Evolutionary conservation across 1,140 invertebrate genomes (phyloP), one percentile per base, ranked within the genome.

Genomic region (Drosophila auraria): DNA sequence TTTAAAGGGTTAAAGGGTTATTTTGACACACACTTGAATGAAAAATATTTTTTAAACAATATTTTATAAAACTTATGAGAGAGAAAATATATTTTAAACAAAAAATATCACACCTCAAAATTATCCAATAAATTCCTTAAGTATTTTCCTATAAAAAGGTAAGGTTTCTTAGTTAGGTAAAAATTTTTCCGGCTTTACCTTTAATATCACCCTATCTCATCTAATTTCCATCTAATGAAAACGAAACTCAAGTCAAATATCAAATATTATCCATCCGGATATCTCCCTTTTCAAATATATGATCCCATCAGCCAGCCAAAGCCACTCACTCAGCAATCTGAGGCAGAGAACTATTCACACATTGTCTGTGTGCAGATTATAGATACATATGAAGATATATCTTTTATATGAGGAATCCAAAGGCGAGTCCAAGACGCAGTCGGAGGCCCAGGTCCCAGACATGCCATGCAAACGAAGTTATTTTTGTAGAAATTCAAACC

Each of bases 401-500:
- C 51, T 45, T 44, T 27, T 53, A 17, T 60, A 74, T 74, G 51
- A 45, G 23, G 38, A 49, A 53, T 7, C 30, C 68, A 53, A 25
- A 74, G 71, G 70, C 71, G 73, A 54, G 64, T 51, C 57, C 54
- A 57, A 57, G 54, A 25, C 54, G 11, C 56, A 38, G 45, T 15
- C 44, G 50, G 54, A 40, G 54, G 6, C 54, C 54, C 25, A 25
- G 50, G 36, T 23, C 45, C 54, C 71, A 68, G 74, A 79, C 78
- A 64, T 83, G 84, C 68, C 69, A 87, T 87, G 80, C 84, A 87
- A 87, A 87, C 81, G 65, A 81, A 89, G 84, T 87, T 90, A 84
- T 89, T 90, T 89, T 90, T 82, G 78, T 71, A 90, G 86, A 90
- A 90, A 90, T 86, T 82, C 86, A 90, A 89, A 89, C 86, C 84